Evolutionary conservation across 2,888 invertebrate species (phyloP).

Genomic region (Melanostoma mellinum): DNA sequence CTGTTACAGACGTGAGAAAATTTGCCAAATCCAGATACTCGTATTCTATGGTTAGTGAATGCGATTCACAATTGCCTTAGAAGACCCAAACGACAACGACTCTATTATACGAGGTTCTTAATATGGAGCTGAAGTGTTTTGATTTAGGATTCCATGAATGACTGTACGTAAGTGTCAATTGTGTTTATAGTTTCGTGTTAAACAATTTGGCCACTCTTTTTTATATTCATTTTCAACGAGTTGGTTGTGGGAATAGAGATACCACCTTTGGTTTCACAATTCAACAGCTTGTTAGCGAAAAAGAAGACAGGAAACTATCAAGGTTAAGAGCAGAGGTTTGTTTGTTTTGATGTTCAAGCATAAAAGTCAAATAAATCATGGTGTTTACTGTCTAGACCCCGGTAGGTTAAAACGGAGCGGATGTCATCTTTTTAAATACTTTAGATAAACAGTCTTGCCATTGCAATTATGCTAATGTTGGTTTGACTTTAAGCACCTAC

Average conservation of each 20-base stretch:
- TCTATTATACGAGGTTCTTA: slow-evolving; percentile 21
- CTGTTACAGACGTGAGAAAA: slow-evolving; percentile 48
- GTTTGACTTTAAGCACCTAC: too few relatives aligned
- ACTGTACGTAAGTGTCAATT: slow-evolving; percentile 23
- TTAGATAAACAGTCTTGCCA: too few relatives aligned
- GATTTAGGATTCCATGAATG: slow-evolving; percentile 38
- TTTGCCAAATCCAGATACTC: slow-evolving; percentile 39
- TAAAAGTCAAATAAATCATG: too few relatives aligned
- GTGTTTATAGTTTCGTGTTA: slow-evolving; percentile 11
- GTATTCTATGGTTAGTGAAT: slow-evolving; percentile 17
- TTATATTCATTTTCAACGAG: neutral
- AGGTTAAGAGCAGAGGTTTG: neutral
- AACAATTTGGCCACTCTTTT: slow-evolving; percentile 3
- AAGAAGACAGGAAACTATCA: neutral
- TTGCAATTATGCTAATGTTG: too few relatives aligned
- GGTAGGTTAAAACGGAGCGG: too few relatives aligned
- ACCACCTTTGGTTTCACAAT: neutral
- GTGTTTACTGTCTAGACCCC: too few relatives aligned
- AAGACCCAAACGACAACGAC: slow-evolving; percentile 14
- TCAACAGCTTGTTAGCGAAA: neutral
- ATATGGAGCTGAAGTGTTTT: slow-evolving; percentile 17
- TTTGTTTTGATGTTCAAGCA: too few relatives aligned
- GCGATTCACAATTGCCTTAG: neutral
- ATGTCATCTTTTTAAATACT: too few relatives aligned
- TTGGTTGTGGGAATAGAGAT: neutral